Base-by-base conservation (phyloP, 1,140 invertebrate genomes). In the Atopsyche davidsoni region DNA sequence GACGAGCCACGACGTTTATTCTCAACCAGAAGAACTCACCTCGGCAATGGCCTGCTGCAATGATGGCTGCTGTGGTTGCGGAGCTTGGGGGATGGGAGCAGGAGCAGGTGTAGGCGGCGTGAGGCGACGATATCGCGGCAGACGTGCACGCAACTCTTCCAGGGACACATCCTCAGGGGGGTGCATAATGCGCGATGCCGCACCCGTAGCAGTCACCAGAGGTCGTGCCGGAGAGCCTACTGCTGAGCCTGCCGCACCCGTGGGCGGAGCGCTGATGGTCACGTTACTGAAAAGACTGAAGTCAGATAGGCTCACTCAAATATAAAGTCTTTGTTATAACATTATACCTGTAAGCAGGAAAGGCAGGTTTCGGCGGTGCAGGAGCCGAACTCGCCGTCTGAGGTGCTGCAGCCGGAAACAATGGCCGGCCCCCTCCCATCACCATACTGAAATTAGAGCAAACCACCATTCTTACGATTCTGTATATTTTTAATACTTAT, bases 141-240 rank as follows among this genome's bases (percentile, higher is more conserved):
- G 70, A 51, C 83, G 77, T 9, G 90, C 84, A 43, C 86, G 75
- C 54, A 89, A 81, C 72, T 96, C 91, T 67, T 95, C 92, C 74
- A 94, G 62, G 35, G 92, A 96, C 32, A 95, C 83, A 73, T 96
- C 94, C 69, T 96, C 92, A 18, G 87, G 82, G 18, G 93, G 94
- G 70, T 97, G 94, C 61, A 96, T 85, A 43, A 96, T 93, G 75
- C 89, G 89, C 64, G 89, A 90, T 14, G 87, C 84, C 19, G 89
- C 84, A 45, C 88, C 86, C 48, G 87, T 87, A 9, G 84, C 82
- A 21, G 82, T 82, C 11, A 89, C 86, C 21, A 87, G 77, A 53
- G 81, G 80, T 23, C 82, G 79, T 75, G 81, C 89, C 43, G 79
- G 80, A 61, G 70, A 74, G 60, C 54, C 73, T 57, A 45, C 70